phyloP scores from a whole-genome alignment of 1,140 invertebrate species.

The Zaprionus africanus region DNA sequence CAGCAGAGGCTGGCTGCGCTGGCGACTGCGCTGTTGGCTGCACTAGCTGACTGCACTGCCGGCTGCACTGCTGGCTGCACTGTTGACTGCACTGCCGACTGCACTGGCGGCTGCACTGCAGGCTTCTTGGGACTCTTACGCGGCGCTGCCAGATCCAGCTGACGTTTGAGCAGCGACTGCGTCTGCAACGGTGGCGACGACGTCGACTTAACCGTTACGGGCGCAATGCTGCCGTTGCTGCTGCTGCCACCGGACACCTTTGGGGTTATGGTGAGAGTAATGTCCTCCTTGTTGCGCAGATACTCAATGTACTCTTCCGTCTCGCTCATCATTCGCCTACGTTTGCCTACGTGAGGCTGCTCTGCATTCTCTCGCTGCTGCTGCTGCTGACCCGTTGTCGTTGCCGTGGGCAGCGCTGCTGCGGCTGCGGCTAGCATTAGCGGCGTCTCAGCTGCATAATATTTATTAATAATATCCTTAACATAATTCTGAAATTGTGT shows the following conservation, averaged over 20 bases:
- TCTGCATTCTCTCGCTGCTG: conserved; percentile 21
- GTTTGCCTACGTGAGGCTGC: conserved; percentile 40
- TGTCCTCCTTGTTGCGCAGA: conserved; percentile 82
- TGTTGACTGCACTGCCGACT: neutral
- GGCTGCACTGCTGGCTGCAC: neutral
- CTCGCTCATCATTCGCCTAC: conserved; percentile 72
- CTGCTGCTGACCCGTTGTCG: conserved; percentile 64
- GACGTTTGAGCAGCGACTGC: conserved; percentile 68
- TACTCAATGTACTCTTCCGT: conserved; percentile 83
- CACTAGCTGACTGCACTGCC: neutral
- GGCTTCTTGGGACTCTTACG: conserved; percentile 71
- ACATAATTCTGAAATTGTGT: conserved; percentile 84
- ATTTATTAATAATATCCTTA: conserved; percentile 83
- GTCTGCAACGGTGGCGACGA: conserved; percentile 28
- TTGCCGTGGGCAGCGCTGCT: conserved; percentile 73
- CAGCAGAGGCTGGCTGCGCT: neutral
- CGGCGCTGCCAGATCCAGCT: conserved; percentile 66
- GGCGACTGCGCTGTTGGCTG: conserved; percentile 14
- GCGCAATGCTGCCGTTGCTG: neutral
- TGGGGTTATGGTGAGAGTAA: conserved; percentile 79
- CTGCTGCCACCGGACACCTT: conserved; percentile 44
- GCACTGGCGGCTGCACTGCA: conserved; percentile 14
- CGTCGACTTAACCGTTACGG: conserved; percentile 20
- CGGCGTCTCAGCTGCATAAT: conserved; percentile 79
- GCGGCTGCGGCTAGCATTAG: conserved; percentile 67